Evolutionary conservation across 2,797 vertebrate genomes (phyloP), one percentile per base, ranked within the genome.

Genomic region (Danio aesculapii): DNA sequence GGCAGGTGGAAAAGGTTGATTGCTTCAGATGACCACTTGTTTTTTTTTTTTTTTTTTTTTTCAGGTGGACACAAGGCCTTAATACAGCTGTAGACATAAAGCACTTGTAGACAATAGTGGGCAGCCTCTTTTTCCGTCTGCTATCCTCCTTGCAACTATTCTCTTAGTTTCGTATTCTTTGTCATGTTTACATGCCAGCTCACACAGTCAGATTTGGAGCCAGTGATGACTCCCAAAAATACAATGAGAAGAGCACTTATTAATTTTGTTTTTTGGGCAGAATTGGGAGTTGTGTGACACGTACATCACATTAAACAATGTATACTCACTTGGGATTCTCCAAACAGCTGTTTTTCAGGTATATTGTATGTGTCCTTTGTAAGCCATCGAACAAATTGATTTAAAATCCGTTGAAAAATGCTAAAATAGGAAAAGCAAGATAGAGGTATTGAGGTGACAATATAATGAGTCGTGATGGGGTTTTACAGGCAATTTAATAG

Each of bases 241-340:
- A 70, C 13, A n/a, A 71, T 63, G 66, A 80, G 52, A 81, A 50
- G 44, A 79, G 81, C 75, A 83, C 53, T 79, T 77, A 85, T 86
- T 81, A 81, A 84, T 88, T 77, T 81, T 86, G 83, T 30, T n/a
- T 55, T 8, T 73, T 30, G 77, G 81, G 52, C 79, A 69, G 39
- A 63, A 81, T 72, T 6, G 57, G 41, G 57, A 30, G 3, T 30
- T 30, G 30, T 30, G 30, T 46, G 68, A 57, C 82, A 53, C 82
- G 66, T 52, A n/a, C n/a, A 66, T 70, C 39, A 79, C 58, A 55
- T 49, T n/a, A 79, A 70, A 78, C 82, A 79, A 47, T 74, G 50
- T 64, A 80, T 81, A 79, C 59, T 74, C 82, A 76, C 53, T 64
- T 71, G 49, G 44, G 46, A 76, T 62, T 81, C 67, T 83, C 75